A percentile compares a stretch with the other conserved stretches of the same genome.
These are phyloP conservation scores for Rhynchonycteris naso DNA, from an alignment of 2,797 vertebrate genomes.

Conservation along the genomic window DNA sequence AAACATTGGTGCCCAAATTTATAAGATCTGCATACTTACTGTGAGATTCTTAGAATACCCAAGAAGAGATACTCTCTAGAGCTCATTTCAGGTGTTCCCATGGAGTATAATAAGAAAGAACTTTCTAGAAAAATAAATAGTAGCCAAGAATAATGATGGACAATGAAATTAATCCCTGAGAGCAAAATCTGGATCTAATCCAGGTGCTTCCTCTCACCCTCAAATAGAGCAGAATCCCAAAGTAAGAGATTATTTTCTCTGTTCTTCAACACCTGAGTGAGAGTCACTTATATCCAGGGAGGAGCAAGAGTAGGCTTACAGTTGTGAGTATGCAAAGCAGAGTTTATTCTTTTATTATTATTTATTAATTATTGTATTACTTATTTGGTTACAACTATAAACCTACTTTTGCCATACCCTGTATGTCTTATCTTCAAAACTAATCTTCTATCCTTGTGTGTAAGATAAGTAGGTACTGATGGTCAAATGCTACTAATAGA, in stretches of 20 bases:
- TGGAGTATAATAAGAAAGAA: background rate
- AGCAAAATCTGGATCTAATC: constrained; percentile 19
- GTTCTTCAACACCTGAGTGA: background rate
- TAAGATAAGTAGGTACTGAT: background rate
- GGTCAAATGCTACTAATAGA: background rate
- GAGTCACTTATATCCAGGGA: background rate
- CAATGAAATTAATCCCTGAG: background rate
- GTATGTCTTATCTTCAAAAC: background rate
- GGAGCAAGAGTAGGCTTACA: background rate
- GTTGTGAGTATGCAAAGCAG: background rate
- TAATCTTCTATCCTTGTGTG: background rate
- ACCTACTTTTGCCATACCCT: background rate
- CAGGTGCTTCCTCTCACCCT: background rate
- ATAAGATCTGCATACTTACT: background rate
- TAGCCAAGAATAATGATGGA: background rate
- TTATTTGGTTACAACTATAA: background rate
- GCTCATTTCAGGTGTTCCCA: background rate
- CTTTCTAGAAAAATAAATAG: constrained; percentile 8
- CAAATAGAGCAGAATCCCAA: background rate
- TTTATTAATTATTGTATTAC: too few species aligned
- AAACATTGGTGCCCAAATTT: background rate
- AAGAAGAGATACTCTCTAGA: background rate
- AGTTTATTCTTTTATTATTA: background rate
- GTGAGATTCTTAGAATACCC: background rate
- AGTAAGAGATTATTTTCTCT: background rate